phyloP scores from a whole-genome alignment of 2,888 invertebrate genomes.

The Chrysina gloriosa region DNA sequence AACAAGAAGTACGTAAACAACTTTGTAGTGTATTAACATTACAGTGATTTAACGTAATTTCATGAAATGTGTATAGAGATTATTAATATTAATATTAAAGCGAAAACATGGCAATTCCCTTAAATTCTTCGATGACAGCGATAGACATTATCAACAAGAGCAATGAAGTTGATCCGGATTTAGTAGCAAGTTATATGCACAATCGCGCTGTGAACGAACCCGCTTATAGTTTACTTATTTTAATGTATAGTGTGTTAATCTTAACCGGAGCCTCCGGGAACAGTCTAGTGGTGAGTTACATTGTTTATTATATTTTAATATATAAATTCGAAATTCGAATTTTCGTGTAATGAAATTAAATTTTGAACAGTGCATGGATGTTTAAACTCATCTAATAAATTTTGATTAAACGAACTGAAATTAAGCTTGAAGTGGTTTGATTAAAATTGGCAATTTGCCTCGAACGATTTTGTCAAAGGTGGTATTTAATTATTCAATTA shows the following conservation, averaged over 20 bases:
- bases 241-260: conserved; percentile 80
- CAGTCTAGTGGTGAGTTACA: conserved; percentile 78
- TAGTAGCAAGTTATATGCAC: conserved; percentile 73
- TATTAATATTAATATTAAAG: background rate
- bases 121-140: conserved; percentile 25
- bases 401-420: too few relatives aligned
- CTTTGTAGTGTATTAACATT: background rate
- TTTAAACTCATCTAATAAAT: too few relatives aligned
- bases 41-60: background rate
- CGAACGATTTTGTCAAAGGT: too few relatives aligned
- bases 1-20: background rate
- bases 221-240: conserved; percentile 75
- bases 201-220: conserved; percentile 80
- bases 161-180: conserved; percentile 60
- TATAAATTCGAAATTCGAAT: too few relatives aligned
- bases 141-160: conserved; percentile 54
- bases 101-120: background rate
- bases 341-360: too few relatives aligned
- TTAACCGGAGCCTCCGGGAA: conserved; percentile 87
- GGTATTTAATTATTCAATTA: too few relatives aligned
- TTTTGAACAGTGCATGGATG: too few relatives aligned
- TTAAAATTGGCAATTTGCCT: too few relatives aligned
- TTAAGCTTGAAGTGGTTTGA: too few relatives aligned
- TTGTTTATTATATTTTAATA: background rate
- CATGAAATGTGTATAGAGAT: conserved; percentile 16